Base-by-base conservation (phyloP, 1,140 invertebrate genomes). In the Pseudomyrmex concolor region DNA sequence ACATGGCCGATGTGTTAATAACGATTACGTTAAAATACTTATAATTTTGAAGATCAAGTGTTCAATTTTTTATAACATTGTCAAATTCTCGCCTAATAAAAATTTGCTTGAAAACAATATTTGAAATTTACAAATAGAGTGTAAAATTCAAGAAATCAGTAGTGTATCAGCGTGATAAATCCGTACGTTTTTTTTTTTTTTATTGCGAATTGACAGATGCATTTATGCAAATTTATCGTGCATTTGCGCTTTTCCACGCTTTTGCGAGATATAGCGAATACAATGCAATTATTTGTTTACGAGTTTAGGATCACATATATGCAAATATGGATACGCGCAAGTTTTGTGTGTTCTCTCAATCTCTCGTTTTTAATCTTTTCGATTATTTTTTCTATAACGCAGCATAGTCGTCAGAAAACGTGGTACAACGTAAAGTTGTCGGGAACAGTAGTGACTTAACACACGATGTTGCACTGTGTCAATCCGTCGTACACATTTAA, bases 391-490 rank as follows among this genome's bases (percentile, higher is more conserved):
- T 54, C 17, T 77, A 77, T 25, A 66, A 68, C 45, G 54, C 17
- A 13, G n/a, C 8, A 34, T 45, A 64, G n/a, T n/a, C 45, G n/a
- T n/a, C 45, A n/a, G 55, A 54, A 25, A 82, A 60, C 17, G 62
- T 17, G 17, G 43, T 50, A 17, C 22, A 13, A 50, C 10, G 25
- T 34, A n/a, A n/a, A 68, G 51, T 15, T 13, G 12, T 17, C 15
- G 51, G 60, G 60, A 85, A 83, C 45, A 62, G 55, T 19, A 55
- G 48, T 51, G 12, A 22, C 25, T 55, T 50, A 76, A 76, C 70
- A 17, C 77, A 45, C 9, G 71, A 34, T 45, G 55, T 67, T 85
- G 54, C 77, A 85, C 84, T 60, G 82, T 84, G 77, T 85, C 84
- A 84, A 88, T 87, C 78, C 74, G 62, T 68, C 63, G 73, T 60